Percentiles rank a stretch among this genome's conserved stretches.
Evolutionary conservation across 2,113 vertebrate species (phyloP).

Genomic region (Argyrosomus japonicus): DNA sequence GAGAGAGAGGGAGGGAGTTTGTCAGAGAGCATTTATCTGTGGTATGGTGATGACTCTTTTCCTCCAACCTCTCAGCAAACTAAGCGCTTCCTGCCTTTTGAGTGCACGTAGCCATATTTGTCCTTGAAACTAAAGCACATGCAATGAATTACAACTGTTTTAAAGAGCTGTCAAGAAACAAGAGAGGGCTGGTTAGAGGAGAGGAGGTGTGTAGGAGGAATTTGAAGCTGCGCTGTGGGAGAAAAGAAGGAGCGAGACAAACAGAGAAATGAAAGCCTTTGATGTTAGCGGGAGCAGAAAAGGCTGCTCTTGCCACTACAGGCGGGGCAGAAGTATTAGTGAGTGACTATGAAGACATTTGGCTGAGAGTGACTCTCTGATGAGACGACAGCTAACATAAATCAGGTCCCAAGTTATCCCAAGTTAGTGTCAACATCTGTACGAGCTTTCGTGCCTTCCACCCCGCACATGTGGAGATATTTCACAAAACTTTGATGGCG

Average conservation of each 20-base stretch:
- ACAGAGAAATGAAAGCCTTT: constrained; percentile 55
- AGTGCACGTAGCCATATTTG: constrained; percentile 66
- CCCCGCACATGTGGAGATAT: not conserved
- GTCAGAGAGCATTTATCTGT: constrained; percentile 75
- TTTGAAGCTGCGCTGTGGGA: constrained; percentile 37
- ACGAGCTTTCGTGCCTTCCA: not conserved
- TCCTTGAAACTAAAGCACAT: constrained; percentile 65
- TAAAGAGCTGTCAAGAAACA: constrained; percentile 67
- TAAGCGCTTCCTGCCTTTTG: constrained; percentile 75
- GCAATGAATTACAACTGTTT: constrained; percentile 68
- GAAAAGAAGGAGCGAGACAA: constrained; percentile 31
- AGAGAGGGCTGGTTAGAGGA: constrained; percentile 51
- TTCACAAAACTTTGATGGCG: not conserved
- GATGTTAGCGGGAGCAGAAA: constrained; percentile 52
- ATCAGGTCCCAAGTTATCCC: not conserved
- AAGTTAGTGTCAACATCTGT: not conserved
- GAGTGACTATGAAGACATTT: constrained; percentile 12
- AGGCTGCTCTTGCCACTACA: constrained; percentile 11
- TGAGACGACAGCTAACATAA: not conserved
- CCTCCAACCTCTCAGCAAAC: constrained; percentile 74
- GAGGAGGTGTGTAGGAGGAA: constrained; percentile 60
- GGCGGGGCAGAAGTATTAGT: not conserved
- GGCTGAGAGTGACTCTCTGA: constrained; percentile 8
- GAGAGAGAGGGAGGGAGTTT: constrained; percentile 60
- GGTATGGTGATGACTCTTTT: constrained; percentile 80